Evolutionary conservation across 2,888 invertebrate genomes (phyloP), one percentile per base, ranked within the genome.

Genomic region (Lepidonotus clava): DNA sequence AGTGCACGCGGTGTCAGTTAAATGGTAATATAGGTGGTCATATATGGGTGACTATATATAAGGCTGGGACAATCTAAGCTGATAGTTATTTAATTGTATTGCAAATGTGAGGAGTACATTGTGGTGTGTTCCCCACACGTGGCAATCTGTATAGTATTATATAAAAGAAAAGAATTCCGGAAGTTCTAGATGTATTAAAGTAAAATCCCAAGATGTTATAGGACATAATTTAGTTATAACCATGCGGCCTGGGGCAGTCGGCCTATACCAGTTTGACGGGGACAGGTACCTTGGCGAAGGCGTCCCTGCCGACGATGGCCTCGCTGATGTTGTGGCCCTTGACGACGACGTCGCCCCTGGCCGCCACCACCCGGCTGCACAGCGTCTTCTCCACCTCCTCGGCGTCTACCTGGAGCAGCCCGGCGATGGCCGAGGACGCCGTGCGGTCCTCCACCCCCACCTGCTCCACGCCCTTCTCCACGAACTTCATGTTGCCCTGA

Each of bases 281-380:
- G n/a, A n/a, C n/a, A n/a, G n/a, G n/a, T 90, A 96, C 96, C 95
- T 99, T 99, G 1, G 98, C 97, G 85, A 98, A 95, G 5, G 99
- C 99, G 94, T 98, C 97, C 89, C 97, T 95, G 21, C 98, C 99
- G 93, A 97, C 97, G 92, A 96, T 95, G 0, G 98, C 98, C 93
- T 98, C 97, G 0, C 95, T 95, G 80, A 97, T 95, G 84, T 97
- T 97, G 93, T 99, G 98, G 89, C 96, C 96, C 95, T 99, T 99
- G 94, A 97, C 96, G 95, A 98, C 96, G 24, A 98, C 96, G 94
- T 98, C 97, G 90, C 98, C 98, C 18, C 98, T 97, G 0, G 99
- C 98, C 0, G 99, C 97, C 91, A 99, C 97, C 77, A 98, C 97
- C 87, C 99, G 95, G 87, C 97, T 97, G 86, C 97, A 97, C 92